Conservation (phyloP, 2,113 vertebrate genomes). For the Odontophorus gujanensis region DNA sequence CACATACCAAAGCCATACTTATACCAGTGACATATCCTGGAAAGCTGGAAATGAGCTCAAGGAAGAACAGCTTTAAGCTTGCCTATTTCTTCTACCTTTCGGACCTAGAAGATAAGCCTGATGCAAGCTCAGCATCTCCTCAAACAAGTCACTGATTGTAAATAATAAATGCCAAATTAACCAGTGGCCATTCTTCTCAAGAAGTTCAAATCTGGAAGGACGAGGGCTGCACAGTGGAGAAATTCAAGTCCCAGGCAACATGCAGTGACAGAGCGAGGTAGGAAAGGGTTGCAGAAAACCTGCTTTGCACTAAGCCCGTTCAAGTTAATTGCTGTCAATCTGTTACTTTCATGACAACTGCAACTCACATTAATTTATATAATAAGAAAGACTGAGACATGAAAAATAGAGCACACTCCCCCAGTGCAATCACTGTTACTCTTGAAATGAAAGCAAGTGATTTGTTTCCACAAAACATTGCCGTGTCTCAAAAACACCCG, state of each 20-base stretch:
- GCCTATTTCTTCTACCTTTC: neutral
- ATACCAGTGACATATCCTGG: neutral
- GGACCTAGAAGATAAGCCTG: neutral
- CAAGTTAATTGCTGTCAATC: constrained; percentile 59
- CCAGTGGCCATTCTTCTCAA: neutral
- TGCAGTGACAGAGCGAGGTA: neutral
- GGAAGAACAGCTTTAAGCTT: neutral
- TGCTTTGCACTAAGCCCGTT: neutral
- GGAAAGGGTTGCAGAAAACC: neutral
- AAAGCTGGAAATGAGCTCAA: neutral
- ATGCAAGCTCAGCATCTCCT: neutral
- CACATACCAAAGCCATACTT: neutral
- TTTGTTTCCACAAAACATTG: constrained; percentile 64
- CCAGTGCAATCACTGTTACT: constrained; percentile 60
- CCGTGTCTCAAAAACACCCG: neutral
- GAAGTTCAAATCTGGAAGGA: accelerated
- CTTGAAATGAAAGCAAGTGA: constrained; percentile 64
- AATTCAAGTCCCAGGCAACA: neutral
- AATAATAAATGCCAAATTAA: neutral
- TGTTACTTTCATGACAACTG: constrained; percentile 61
- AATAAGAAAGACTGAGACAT: constrained; percentile 67
- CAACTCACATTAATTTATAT: constrained; percentile 70
- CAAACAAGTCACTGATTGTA: neutral
- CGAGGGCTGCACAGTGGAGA: neutral
- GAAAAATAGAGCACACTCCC: constrained; percentile 58